These are phyloP conservation scores for Ailurus styani DNA, from an alignment of 2,113 vertebrate species.

Conservation along the genomic window DNA sequence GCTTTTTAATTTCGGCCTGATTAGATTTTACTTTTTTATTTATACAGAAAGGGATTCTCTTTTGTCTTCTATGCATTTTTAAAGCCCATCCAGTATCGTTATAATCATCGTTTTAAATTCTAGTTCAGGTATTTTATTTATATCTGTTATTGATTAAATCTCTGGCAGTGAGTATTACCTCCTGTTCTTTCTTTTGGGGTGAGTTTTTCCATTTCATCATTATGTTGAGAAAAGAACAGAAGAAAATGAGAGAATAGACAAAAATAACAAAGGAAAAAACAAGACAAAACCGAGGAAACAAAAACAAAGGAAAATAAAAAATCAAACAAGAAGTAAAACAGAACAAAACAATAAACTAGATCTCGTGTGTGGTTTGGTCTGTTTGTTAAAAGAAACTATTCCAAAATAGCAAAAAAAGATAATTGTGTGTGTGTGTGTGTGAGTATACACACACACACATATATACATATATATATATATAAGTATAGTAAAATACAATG, in stretches of 20 bases:
- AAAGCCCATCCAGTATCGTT: background rate
- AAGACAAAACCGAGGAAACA: background rate
- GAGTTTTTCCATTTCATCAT: background rate
- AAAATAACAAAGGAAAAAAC: background rate
- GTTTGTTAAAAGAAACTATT: background rate
- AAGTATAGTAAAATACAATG: background rate
- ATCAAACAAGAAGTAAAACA: background rate
- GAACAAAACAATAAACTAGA: background rate
- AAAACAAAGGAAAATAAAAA: background rate
- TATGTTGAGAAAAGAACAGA: background rate
- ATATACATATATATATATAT: background rate
- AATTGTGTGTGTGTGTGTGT: no score
- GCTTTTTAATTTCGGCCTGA: background rate
- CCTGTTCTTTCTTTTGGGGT: background rate
- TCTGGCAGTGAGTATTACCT: background rate
- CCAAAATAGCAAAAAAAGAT: background rate
- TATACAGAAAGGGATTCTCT: background rate
- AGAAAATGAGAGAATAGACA: background rate
- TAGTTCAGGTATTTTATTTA: background rate
- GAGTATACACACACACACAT: no score
- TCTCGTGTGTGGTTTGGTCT: background rate
- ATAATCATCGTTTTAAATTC: background rate
- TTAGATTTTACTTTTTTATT: background rate
- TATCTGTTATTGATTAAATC: background rate
- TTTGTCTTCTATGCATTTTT: background rate